Evolutionary conservation across 2,888 invertebrate genomes (phyloP).

Genomic region (Acrobeloides nanus): DNA sequence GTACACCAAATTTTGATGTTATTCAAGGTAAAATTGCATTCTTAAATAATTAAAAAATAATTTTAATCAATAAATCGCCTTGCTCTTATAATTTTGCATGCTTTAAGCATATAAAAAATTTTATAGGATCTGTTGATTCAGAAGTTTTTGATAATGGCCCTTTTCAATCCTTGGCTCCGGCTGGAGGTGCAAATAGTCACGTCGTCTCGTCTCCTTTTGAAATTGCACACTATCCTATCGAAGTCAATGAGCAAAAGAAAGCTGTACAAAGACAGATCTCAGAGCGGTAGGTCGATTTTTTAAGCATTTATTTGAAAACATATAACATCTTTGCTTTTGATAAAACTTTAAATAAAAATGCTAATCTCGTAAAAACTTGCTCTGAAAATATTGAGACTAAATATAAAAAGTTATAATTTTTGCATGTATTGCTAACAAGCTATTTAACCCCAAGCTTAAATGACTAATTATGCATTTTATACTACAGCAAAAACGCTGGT

Average conservation of each 20-base stretch:
- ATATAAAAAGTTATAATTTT: not conserved
- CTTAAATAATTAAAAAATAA: not conserved
- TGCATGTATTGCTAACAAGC: not conserved
- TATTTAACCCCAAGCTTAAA: not conserved
- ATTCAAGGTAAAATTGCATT: not conserved
- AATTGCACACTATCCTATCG: constrained; percentile 93
- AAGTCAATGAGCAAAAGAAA: constrained; percentile 86
- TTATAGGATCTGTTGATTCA: constrained; percentile 40
- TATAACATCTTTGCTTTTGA: too few species aligned
- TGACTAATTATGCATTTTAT: too few species aligned
- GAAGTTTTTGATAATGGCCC: constrained; percentile 47
- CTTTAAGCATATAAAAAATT: not conserved
- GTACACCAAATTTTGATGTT: not conserved
- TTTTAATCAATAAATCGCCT: too few species aligned
- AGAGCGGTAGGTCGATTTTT: constrained; percentile 48
- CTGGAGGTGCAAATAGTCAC: constrained; percentile 9
- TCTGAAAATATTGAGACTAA: not conserved
- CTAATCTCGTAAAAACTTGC: not conserved
- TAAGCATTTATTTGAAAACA: not conserved
- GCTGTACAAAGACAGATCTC: constrained; percentile 79
- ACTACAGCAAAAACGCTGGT: constrained; percentile 4
- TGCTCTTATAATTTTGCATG: not conserved
- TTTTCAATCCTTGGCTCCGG: constrained; percentile 27
- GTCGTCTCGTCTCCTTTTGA: constrained; percentile 83
- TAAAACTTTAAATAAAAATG: not conserved